Evolutionary conservation across 37 sponge, comb jelly and placozoan genomes (phyloP).

Genomic region (Petrosia ficiformis): DNA sequence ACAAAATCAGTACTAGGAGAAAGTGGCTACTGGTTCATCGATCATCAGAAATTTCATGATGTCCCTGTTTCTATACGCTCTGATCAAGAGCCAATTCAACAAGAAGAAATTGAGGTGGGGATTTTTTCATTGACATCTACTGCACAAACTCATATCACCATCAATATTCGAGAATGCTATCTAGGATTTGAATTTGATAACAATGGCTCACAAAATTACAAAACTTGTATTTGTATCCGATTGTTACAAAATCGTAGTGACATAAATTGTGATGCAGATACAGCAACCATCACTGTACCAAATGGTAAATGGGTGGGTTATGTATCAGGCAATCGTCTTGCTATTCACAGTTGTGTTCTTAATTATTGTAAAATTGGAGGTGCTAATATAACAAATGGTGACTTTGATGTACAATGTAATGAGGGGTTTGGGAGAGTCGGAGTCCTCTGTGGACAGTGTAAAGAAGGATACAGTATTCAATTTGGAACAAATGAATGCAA

Average conservation of each 20-base stretch:
- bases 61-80: not conserved
- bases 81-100: not conserved
- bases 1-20: slow-evolving; percentile 10
- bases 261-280: not conserved
- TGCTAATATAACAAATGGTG: not conserved
- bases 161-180: slow-evolving; percentile 25
- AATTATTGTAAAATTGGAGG: not conserved
- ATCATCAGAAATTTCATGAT: not conserved
- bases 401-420: slow-evolving; percentile 29
- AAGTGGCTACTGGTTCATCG: slow-evolving; percentile 14
- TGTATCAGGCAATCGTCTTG: not conserved
- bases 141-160: not conserved
- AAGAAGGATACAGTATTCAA: slow-evolving; percentile 16
- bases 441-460: slow-evolving; percentile 40
- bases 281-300: not conserved
- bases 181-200: slow-evolving; percentile 6
- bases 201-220: not conserved
- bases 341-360: not conserved
- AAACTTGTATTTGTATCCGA: not conserved
- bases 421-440: slow-evolving; percentile 25
- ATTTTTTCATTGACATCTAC: slow-evolving; percentile 15
- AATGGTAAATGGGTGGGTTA: slow-evolving; percentile 30
- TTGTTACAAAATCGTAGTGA: not conserved
- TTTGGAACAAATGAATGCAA: slow-evolving; percentile 45
- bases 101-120: not conserved